phyloP scores from a whole-genome alignment of 2,888 invertebrate genomes.

The Ommatoiulus sabulosus region DNA sequence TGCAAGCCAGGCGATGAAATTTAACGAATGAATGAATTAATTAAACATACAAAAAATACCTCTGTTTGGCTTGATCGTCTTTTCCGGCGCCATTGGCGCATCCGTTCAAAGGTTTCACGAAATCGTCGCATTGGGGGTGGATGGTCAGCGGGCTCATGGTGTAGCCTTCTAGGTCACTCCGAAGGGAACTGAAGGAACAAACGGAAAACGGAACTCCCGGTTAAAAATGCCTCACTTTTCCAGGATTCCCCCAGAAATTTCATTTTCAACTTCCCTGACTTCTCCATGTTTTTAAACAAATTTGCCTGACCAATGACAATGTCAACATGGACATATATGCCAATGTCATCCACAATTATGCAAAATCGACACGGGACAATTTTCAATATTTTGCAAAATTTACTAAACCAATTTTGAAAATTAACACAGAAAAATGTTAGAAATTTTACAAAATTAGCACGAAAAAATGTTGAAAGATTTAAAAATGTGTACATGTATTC shows the following conservation, averaged over 20 bases:
- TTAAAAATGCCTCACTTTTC: neutral
- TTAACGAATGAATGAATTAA: neutral
- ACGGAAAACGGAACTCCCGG: neutral
- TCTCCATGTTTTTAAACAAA: neutral
- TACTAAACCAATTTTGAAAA: no score
- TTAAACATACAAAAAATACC: no score
- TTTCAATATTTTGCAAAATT: no score
- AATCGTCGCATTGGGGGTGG: neutral
- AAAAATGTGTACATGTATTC: no score
- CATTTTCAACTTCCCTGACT: no score
- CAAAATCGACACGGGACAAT: no score
- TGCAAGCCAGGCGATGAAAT: neutral
- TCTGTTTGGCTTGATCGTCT: neutral
- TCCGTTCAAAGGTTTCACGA: neutral
- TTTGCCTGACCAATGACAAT: neutral
- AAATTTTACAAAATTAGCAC: no score
- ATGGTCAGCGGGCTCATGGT: constrained; percentile 28
- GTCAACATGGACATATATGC: neutral
- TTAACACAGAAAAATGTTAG: no score
- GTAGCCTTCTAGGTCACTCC: constrained; percentile 47
- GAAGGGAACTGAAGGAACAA: constrained; percentile 44
- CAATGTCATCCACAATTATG: no score
- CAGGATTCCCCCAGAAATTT: neutral
- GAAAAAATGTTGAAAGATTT: no score
- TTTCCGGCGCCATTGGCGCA: neutral